These are phyloP conservation scores for Coreoperca whiteheadi DNA, from an alignment of 2,113 vertebrate species.

Conservation along the genomic window DNA sequence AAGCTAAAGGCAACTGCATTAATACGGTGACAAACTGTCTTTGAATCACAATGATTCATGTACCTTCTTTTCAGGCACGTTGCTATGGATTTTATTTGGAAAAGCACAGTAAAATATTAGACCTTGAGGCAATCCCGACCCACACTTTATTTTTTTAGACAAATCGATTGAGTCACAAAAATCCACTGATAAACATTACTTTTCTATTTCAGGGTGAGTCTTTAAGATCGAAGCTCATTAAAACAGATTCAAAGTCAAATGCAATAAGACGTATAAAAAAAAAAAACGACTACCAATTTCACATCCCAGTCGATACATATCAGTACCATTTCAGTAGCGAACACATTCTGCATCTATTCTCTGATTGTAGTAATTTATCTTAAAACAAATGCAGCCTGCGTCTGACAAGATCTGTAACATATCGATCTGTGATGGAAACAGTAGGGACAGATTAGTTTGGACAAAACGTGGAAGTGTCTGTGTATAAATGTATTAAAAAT, in stretches of 20 bases:
- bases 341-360: neutral
- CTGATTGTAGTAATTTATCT: neutral
- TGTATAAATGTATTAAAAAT: neutral
- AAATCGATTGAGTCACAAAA: constrained; percentile 36
- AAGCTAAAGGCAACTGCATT: constrained; percentile 1
- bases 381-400: neutral
- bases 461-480: neutral
- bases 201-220: constrained; percentile 11
- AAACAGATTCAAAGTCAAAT: constrained; percentile 17
- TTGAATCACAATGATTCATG: constrained; percentile 29
- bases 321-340: neutral
- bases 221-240: constrained; percentile 11
- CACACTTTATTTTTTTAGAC: constrained; percentile 37
- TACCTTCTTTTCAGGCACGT: constrained; percentile 17
- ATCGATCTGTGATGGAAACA: neutral
- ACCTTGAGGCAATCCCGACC: constrained; percentile 17
- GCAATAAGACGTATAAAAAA: neutral
- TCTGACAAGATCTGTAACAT: neutral
- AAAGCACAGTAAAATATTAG: constrained; percentile 43
- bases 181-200: constrained; percentile 5
- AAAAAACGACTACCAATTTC: neutral
- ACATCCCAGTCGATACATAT: neutral
- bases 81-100: constrained; percentile 25
- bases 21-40: constrained; percentile 20
- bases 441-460: neutral